These are phyloP conservation scores for Dasysyrphus tricinctus DNA, from an alignment of 2,888 invertebrate species.

Conservation along the genomic window DNA sequence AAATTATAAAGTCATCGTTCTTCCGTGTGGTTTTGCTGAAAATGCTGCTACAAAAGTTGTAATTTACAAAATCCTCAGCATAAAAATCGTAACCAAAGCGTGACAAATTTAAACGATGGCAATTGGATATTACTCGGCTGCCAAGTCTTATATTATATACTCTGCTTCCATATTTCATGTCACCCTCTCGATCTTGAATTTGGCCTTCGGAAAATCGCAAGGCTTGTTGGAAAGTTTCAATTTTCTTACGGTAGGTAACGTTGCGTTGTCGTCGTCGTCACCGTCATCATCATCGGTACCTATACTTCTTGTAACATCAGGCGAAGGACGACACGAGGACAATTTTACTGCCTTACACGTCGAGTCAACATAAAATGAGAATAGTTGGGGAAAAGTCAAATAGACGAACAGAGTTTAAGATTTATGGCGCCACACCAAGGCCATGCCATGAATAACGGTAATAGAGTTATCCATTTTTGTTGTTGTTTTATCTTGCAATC, in stretches of 20 bases:
- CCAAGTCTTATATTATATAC: background rate
- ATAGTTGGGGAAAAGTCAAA: conserved; percentile 59
- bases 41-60: conserved; percentile 40
- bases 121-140: conserved; percentile 55
- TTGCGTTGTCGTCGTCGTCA: background rate
- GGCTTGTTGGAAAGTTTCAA: conserved; percentile 56
- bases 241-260: conserved; percentile 34
- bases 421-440: conserved; percentile 34
- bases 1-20: conserved; percentile 57
- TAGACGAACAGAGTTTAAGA: conserved; percentile 54
- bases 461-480: conserved; percentile 18
- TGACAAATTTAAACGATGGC: conserved; percentile 74
- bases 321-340: conserved; percentile 20
- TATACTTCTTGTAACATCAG: conserved; percentile 19
- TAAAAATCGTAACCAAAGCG: conserved; percentile 66
- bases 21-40: conserved; percentile 47
- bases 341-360: conserved; percentile 53
- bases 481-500: conserved; percentile 7
- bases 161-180: background rate
- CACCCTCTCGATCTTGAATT: conserved; percentile 30
- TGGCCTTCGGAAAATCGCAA: conserved; percentile 29
- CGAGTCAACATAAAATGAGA: conserved; percentile 56
- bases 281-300: conserved; percentile 10
- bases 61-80: conserved; percentile 65
- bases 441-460: conserved; percentile 47